Percentiles rank a stretch among this genome's conserved stretches.
Evolutionary conservation across 1,140 invertebrate species (phyloP).

Genomic region (Bombus impatiens): DNA sequence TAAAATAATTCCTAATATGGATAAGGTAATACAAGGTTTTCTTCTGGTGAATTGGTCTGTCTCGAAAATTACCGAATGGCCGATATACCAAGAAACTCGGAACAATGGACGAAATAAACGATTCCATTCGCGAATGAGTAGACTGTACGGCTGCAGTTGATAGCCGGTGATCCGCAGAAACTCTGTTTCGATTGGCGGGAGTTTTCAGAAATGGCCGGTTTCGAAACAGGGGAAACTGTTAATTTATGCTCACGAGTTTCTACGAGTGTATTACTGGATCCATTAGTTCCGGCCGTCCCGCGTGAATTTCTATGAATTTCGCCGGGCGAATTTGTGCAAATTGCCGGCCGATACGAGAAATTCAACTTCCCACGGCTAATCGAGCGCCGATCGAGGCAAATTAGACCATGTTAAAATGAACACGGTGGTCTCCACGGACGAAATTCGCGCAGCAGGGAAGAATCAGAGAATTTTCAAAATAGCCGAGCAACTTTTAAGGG

Average conservation of each 20-base stretch:
- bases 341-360: constrained; percentile 30
- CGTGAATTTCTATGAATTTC: constrained; percentile 1
- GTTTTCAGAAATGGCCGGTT: background rate
- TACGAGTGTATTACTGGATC: constrained; percentile 17
- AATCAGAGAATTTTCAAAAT: background rate
- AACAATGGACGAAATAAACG: background rate
- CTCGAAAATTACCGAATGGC: background rate
- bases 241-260: constrained; percentile 30
- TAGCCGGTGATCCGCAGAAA: background rate
- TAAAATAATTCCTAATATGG: no score
- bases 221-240: background rate
- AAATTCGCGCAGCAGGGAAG: no score
- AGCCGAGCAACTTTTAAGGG: background rate
- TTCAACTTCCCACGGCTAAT: constrained; percentile 31
- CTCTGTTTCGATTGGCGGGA: constrained; percentile 1
- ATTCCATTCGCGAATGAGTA: background rate
- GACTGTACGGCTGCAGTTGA: background rate
- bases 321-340: constrained; percentile 18
- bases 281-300: constrained; percentile 12
- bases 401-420: constrained; percentile 6
- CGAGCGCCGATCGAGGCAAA: constrained; percentile 15
- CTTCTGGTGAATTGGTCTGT: background rate
- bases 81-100: background rate
- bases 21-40: no score
- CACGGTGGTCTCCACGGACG: no score